Evolutionary conservation across 2,888 invertebrate genomes (phyloP).

Genomic region (Linnaemya vulpina): DNA sequence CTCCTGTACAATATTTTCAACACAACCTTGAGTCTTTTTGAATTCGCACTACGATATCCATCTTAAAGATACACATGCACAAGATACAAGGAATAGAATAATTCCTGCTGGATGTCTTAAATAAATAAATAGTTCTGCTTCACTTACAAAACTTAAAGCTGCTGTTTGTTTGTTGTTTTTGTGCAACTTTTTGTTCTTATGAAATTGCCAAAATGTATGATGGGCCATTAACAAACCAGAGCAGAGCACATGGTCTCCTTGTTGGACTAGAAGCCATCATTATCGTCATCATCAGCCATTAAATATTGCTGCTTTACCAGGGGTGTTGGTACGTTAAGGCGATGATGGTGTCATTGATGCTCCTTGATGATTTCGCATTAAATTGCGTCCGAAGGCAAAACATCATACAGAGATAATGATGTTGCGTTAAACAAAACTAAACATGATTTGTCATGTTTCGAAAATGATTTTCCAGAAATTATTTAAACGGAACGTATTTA

Average conservation of each 20-base stretch:
- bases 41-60: no score
- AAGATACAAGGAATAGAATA: neutral
- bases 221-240: constrained; percentile 37
- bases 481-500: neutral
- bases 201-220: constrained; percentile 9
- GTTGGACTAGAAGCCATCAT: constrained; percentile 18
- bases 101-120: neutral
- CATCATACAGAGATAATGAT: neutral
- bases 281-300: neutral
- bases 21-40: no score
- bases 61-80: constrained; percentile 9
- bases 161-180: constrained; percentile 10
- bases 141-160: constrained; percentile 43
- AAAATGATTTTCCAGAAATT: neutral
- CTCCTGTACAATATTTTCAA: no score
- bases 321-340: constrained; percentile 15
- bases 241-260: constrained; percentile 52
- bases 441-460: constrained; percentile 31
- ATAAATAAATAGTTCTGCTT: constrained; percentile 44
- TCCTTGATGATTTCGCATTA: constrained; percentile 56
- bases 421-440: neutral
- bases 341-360: constrained; percentile 12
- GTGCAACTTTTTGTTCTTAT: constrained; percentile 52
- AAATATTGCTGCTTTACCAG: neutral
- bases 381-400: constrained; percentile 26